Evolutionary conservation across 2,113 vertebrate species (phyloP), one percentile per base, ranked within the genome.

Genomic region (Podocnemis expansa): DNA sequence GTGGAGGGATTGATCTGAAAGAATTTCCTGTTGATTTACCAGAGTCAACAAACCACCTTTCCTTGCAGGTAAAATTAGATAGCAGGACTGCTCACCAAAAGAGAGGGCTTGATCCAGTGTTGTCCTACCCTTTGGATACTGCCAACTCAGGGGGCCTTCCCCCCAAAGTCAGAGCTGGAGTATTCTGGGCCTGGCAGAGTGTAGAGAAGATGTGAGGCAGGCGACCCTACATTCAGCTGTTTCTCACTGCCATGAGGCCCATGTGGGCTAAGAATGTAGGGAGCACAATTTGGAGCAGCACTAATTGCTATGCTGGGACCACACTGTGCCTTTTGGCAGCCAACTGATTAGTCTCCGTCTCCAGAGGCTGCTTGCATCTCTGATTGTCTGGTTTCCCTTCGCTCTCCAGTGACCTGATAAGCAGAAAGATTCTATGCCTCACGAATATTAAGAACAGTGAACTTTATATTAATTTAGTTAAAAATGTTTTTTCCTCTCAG

Each of bases 1-100:
- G 99, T 43, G 99, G 98, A 0, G 99, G 99, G 78, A 99, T 99
- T 6, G 98, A 99, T 96, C 98, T 99, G 80, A 98, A 96, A 2
- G 98, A 99, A 93, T 99, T 99, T 94, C 99, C 99, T 0, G 93
- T 96, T 1, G 96, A 97, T 67, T 95, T 99, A 86, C 98, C 99
- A 0, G 98, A 98, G 55, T 90, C 96, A 86, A 99, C 98, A 79
- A 98, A 98, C 34, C 99, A 99, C 88, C 98, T 99, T 78, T 99
- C 99, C 38, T 97, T 99, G 67, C 99, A 99, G 99, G 99, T 99
- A 94, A 93, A 85, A 87, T 12, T 47, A 52, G 38, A 47, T 49
- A 43, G 45, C 54, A 29, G 49, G 34, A 25, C 10, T 41, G 17
- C 54, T 49, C 79, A 31, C n/a, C 47, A 51, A 78, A 78, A 29